These are phyloP conservation scores for Oplegnathus fasciatus DNA, from an alignment of 2,113 vertebrate species.

Conservation along the genomic window DNA sequence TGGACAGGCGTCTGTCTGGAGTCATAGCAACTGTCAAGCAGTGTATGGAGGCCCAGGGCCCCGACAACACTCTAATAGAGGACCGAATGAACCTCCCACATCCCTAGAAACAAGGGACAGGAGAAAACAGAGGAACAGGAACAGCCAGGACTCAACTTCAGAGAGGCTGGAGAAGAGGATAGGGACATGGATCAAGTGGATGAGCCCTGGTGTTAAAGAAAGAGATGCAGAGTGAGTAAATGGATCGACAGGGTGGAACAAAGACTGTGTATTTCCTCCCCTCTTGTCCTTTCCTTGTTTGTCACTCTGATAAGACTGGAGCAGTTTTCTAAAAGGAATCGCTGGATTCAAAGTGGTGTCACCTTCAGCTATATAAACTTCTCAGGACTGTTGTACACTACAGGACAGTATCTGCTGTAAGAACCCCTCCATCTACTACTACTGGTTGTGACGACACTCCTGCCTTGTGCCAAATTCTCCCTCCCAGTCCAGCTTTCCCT, in stretches of 20 bases:
- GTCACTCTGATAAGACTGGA: conserved; percentile 11
- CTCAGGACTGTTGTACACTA: conserved; percentile 62
- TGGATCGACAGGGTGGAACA: conserved; percentile 18
- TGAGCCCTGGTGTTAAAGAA: not conserved
- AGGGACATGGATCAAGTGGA: not conserved
- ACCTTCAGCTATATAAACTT: conserved; percentile 13
- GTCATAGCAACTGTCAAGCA: conserved; percentile 93
- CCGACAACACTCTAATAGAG: conserved; percentile 93
- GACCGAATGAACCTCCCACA: conserved; percentile 98
- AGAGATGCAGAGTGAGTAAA: not conserved
- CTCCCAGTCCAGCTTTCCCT: not conserved
- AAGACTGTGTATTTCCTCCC: not conserved
- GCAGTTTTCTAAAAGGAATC: conserved; percentile 21
- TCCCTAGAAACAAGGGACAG: conserved; percentile 66
- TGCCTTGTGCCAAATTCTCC: conserved; percentile 32
- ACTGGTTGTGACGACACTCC: conserved; percentile 27
- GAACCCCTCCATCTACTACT: conserved; percentile 15
- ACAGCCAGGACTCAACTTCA: conserved; percentile 15
- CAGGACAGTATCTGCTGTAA: conserved; percentile 42
- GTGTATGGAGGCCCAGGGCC: conserved; percentile 94
- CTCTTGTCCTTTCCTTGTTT: not conserved
- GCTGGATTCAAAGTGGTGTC: conserved; percentile 9
- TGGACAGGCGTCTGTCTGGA: conserved; percentile 92
- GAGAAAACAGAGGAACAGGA: not conserved
- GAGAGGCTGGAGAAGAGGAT: not conserved